A percentile compares a stretch with the other conserved stretches of the same genome.
Conservation (phyloP, 2,888 invertebrate species). For the Sinelater perroti region DNA sequence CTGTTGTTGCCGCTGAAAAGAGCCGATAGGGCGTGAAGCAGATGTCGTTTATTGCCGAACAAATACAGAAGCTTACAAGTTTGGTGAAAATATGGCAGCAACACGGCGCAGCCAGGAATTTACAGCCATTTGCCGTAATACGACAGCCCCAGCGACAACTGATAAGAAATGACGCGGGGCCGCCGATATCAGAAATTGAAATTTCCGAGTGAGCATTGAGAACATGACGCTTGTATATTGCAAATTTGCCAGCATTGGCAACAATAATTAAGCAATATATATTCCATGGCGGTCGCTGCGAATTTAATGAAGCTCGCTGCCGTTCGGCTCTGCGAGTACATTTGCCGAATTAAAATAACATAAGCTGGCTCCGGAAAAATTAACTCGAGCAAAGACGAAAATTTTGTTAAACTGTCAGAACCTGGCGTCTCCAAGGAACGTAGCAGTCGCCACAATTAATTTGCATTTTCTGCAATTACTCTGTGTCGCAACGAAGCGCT, state of each 20-base stretch:
- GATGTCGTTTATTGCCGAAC: slow-evolving; percentile 27
- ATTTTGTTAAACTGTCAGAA: background rate
- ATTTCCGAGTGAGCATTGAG: slow-evolving; percentile 15
- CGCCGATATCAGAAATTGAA: slow-evolving; percentile 21
- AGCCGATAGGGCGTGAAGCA: slow-evolving; percentile 28
- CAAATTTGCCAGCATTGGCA: slow-evolving; percentile 16
- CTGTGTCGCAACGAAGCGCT: slow-evolving; percentile 6
- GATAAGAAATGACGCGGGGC: slow-evolving; percentile 12
- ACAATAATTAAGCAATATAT: slow-evolving; percentile 32
- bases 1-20: slow-evolving; percentile 18
- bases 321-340: slow-evolving; percentile 23
- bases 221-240: slow-evolving; percentile 13
- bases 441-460: slow-evolving; percentile 3
- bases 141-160: slow-evolving; percentile 6
- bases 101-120: slow-evolving; percentile 5
- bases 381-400: background rate
- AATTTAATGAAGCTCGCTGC: slow-evolving; percentile 29
- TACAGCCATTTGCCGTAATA: slow-evolving; percentile 9
- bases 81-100: slow-evolving; percentile 13
- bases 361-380: slow-evolving; percentile 7
- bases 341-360: slow-evolving; percentile 13
- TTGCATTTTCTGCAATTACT: slow-evolving; percentile 10
- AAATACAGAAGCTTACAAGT: slow-evolving; percentile 27
- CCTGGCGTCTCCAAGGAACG: background rate
- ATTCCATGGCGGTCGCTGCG: slow-evolving; percentile 19